A percentile compares a stretch with the other conserved stretches of the same genome.
phyloP scores from a whole-genome alignment of 2,888 invertebrate genomes.

The Tenthredo mesomela region DNA sequence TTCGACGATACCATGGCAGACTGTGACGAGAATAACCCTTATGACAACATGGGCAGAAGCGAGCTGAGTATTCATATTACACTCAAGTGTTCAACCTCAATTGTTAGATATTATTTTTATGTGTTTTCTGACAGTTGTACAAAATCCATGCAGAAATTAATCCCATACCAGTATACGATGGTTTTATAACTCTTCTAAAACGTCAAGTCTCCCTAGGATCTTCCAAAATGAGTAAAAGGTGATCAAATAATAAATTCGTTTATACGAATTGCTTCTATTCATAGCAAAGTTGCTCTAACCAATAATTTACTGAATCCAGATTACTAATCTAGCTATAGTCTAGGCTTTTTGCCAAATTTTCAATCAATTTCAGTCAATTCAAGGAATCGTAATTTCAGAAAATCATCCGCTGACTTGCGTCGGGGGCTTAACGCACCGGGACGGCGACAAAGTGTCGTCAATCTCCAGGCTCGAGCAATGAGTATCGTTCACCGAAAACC shows the following conservation, averaged over 20 bases:
- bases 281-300: neutral
- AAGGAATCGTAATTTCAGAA: neutral
- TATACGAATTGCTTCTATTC: neutral
- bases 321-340: neutral
- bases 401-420: neutral
- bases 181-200: constrained; percentile 11
- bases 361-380: neutral
- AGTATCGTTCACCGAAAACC: constrained; percentile 18
- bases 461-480: constrained; percentile 6
- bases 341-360: neutral
- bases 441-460: neutral
- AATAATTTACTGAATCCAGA: neutral
- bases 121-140: constrained; percentile 52
- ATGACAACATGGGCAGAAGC: neutral
- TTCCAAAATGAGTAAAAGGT: constrained; percentile 43
- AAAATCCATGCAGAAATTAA: constrained; percentile 58
- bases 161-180: constrained; percentile 39
- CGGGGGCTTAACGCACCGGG: neutral
- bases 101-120: constrained; percentile 31
- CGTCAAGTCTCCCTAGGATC: neutral
- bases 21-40: no score
- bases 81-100: constrained; percentile 8
- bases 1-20: no score
- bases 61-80: neutral
- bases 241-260: neutral